Percentiles rank a stretch among this genome's conserved stretches.
phyloP scores from a whole-genome alignment of 2,797 vertebrate species.

The Halcyon chelicuti region DNA sequence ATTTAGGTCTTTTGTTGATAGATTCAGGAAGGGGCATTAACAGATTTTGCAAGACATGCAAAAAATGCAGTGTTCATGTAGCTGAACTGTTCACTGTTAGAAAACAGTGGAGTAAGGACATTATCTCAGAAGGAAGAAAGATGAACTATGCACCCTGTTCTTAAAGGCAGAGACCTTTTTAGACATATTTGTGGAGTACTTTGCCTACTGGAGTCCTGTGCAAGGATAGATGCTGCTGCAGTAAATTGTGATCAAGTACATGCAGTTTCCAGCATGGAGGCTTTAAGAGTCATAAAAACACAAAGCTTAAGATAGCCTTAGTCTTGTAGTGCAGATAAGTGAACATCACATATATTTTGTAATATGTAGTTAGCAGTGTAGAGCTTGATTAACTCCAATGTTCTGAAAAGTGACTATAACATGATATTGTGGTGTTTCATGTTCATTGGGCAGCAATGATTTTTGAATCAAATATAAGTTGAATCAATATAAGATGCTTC shows the following conservation, averaged over 20 bases:
- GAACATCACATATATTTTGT: not conserved
- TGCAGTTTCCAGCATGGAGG: not conserved
- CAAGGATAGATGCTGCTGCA: not conserved
- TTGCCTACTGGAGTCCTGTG: not conserved
- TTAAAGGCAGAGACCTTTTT: not conserved
- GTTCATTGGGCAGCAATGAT: not conserved
- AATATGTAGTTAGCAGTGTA: not conserved
- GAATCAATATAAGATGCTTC: slow-evolving; percentile 1
- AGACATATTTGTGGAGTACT: not conserved
- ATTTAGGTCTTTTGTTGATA: slow-evolving; percentile 31
- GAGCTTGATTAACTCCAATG: not conserved
- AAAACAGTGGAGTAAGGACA: not conserved
- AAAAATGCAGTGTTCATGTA: not conserved
- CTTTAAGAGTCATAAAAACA: not conserved
- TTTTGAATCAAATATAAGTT: not conserved
- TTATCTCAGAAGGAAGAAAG: not conserved
- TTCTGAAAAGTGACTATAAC: not conserved
- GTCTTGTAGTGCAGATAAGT: not conserved
- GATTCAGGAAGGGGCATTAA: not conserved
- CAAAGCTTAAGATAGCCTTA: not conserved
- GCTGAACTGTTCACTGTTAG: not conserved
- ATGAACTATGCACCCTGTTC: not conserved
- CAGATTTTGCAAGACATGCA: slow-evolving; percentile 1
- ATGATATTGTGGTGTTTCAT: not conserved
- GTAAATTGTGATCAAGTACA: not conserved